A percentile compares a stretch with the other conserved stretches of the same genome.
Evolutionary conservation across 1,140 invertebrate genomes (phyloP).

Genomic region (Pogonus chalceus): DNA sequence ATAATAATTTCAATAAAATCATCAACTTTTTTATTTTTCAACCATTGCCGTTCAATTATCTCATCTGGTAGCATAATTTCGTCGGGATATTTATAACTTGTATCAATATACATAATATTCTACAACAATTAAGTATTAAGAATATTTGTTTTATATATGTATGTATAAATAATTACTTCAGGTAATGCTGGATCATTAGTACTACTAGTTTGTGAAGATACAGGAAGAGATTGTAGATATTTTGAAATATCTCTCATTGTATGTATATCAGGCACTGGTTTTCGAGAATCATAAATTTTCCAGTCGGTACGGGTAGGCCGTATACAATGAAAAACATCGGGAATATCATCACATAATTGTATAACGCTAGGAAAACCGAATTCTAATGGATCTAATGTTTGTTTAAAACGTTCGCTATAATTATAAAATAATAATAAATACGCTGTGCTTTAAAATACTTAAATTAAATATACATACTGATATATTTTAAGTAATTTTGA

Average conservation of each 20-base stretch:
- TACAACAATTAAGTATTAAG: too few species aligned
- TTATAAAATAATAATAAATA: background rate
- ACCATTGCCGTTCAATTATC: background rate
- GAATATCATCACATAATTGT: background rate
- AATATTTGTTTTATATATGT: too few species aligned
- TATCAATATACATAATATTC: background rate
- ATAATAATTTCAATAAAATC: background rate
- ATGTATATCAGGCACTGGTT: background rate
- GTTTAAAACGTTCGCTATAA: background rate
- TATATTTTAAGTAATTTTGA: conserved; percentile 2
- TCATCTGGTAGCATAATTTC: background rate
- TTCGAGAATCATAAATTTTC: background rate
- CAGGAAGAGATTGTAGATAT: background rate
- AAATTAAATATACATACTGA: background rate
- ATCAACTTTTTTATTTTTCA: background rate
- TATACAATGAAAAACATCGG: background rate
- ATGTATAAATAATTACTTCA: conserved; percentile 5
- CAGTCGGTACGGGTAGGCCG: background rate
- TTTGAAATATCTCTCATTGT: background rate
- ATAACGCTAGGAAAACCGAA: background rate
- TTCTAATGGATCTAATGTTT: background rate
- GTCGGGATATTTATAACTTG: background rate
- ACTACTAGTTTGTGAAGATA: background rate
- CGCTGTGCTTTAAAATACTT: background rate
- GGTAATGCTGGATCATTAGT: background rate